Evolutionary conservation across 2,113 vertebrate species (phyloP).

Genomic region (Corythaixoides concolor): DNA sequence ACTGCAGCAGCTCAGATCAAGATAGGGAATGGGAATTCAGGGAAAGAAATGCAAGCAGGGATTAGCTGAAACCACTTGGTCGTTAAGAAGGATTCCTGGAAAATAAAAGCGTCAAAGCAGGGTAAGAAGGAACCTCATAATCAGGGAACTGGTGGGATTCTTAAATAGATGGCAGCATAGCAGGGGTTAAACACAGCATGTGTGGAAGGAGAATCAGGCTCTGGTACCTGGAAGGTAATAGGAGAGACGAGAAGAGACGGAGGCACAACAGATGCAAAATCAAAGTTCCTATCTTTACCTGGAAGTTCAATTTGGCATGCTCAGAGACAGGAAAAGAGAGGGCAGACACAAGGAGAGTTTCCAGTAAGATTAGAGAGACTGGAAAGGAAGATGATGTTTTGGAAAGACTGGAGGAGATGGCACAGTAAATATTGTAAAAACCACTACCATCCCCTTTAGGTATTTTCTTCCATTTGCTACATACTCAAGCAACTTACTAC

Average conservation of each 20-base stretch:
- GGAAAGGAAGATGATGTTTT: background rate
- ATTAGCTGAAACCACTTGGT: background rate
- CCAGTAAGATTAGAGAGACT: background rate
- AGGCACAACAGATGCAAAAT: background rate
- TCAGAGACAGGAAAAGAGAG: background rate
- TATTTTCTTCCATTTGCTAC: background rate
- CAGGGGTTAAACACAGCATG: background rate
- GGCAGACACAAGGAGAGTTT: background rate
- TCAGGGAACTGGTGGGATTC: background rate
- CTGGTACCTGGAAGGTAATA: background rate
- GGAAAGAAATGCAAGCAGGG: background rate
- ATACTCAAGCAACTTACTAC: background rate
- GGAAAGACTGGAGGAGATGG: background rate
- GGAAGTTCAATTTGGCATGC: background rate
- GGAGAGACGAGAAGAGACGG: background rate
- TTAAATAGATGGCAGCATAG: too few relatives aligned
- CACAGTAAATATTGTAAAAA: background rate
- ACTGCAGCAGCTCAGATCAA: background rate
- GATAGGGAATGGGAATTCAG: background rate
- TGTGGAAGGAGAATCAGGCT: background rate
- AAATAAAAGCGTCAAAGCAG: background rate
- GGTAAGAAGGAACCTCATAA: background rate
- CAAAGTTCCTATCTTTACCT: background rate
- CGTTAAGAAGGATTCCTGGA: background rate
- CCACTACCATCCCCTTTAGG: rapidly evolving